These are phyloP conservation scores for Dynastes grantii DNA, from an alignment of 2,888 invertebrate species.

Conservation along the genomic window DNA sequence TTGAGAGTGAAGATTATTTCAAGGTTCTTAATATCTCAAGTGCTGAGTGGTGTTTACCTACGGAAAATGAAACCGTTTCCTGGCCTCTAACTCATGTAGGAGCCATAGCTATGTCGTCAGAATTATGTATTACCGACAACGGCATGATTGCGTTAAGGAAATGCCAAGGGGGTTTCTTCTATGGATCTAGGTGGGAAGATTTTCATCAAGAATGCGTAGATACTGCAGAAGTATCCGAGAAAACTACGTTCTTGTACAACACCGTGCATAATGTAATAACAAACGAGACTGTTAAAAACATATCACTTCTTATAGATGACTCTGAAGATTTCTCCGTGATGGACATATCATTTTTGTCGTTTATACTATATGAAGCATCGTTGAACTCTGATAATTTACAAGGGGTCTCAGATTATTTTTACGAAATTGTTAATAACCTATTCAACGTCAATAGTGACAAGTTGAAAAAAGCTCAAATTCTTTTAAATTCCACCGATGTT, in stretches of 20 bases:
- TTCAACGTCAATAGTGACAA: conserved; percentile 56
- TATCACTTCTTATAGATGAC: conserved; percentile 57
- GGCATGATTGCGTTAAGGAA: conserved; percentile 75
- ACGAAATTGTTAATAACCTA: conserved; percentile 73
- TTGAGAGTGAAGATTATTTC: conserved; percentile 39
- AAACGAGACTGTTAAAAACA: conserved; percentile 56
- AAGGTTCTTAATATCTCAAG: conserved; percentile 59
- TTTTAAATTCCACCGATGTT: conserved; percentile 77
- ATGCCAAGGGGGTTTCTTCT: conserved; percentile 75
- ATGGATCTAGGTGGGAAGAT: conserved; percentile 75
- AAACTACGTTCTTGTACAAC: conserved; percentile 57
- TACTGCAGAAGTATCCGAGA: conserved; percentile 52
- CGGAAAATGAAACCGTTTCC: conserved; percentile 53
- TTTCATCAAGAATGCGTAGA: conserved; percentile 62
- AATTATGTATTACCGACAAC: conserved; percentile 75
- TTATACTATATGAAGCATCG: conserved; percentile 58
- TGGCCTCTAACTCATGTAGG: conserved; percentile 74
- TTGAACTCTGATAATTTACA: conserved; percentile 41
- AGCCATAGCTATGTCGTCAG: conserved; percentile 72
- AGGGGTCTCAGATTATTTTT: conserved; percentile 71
- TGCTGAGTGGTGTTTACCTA: conserved; percentile 64
- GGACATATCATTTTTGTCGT: conserved; percentile 64
- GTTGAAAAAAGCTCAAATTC: conserved; percentile 70
- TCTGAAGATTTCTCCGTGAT: conserved; percentile 59
- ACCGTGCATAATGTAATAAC: conserved; percentile 53